A percentile compares a stretch with the other conserved stretches of the same genome.
Conservation (phyloP, 2,888 invertebrate genomes). For the Pinctada fucata region DNA sequence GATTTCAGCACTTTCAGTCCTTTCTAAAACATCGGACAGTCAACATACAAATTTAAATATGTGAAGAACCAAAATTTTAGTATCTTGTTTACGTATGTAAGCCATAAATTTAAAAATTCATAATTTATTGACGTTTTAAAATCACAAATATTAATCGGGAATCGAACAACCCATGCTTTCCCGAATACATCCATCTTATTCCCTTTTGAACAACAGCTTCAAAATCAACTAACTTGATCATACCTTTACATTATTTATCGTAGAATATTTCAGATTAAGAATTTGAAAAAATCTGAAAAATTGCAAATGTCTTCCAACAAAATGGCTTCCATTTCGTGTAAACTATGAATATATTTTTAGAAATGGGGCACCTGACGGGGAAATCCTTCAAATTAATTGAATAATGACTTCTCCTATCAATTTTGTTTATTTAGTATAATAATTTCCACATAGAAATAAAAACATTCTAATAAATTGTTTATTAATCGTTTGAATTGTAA, state of each 20-base stretch:
- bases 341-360: constrained; percentile 44
- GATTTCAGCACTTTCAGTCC: too few species aligned
- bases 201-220: too few species aligned
- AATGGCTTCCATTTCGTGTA: constrained; percentile 56
- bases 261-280: constrained; percentile 26
- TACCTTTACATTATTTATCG: constrained; percentile 43
- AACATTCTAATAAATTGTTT: too few species aligned
- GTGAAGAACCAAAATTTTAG: too few species aligned
- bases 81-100: too few species aligned
- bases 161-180: background rate
- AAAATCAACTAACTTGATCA: background rate
- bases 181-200: background rate
- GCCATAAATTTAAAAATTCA: too few species aligned
- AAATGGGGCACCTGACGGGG: constrained; percentile 25
- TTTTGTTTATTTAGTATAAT: too few species aligned
- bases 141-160: background rate
- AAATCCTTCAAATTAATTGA: constrained; percentile 13
- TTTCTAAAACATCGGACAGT: too few species aligned
- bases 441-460: too few species aligned
- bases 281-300: constrained; percentile 38
- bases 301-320: constrained; percentile 50
- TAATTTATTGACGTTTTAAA: background rate
- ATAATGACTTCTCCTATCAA: too few species aligned
- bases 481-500: too few species aligned
- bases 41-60: too few species aligned